Conservation (phyloP, 2,888 invertebrate genomes). For the Mesochorus sp. region DNA sequence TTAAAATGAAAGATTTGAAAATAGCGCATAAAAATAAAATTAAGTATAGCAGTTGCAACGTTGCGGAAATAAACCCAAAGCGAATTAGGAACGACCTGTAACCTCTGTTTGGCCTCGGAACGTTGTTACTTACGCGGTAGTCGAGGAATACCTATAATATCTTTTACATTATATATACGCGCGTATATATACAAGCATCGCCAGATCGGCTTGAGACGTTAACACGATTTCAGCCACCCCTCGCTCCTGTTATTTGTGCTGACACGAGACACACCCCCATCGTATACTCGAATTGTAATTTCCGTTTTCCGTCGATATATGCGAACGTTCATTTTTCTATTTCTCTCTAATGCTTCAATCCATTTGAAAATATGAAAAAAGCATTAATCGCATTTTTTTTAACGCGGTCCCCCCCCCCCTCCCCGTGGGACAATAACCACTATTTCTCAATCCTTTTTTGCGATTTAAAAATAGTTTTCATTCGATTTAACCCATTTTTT, state of each 20-base stretch:
- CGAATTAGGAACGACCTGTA: constrained; percentile 55
- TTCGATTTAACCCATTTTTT: too few species aligned
- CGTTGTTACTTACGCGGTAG: constrained; percentile 23
- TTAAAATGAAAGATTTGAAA: too few species aligned
- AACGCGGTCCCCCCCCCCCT: too few species aligned
- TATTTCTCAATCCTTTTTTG: too few species aligned
- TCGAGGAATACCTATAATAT: constrained; percentile 35
- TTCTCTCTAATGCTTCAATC: neutral
- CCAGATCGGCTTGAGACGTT: constrained; percentile 51
- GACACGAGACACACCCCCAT: neutral
- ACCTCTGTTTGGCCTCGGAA: constrained; percentile 40
- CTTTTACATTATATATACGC: too few species aligned
- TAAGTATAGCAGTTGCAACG: constrained; percentile 44
- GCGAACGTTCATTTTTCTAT: neutral
- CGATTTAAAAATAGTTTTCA: too few species aligned
- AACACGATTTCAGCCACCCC: constrained; percentile 45
- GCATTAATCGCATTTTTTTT: too few species aligned
- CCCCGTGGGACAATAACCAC: too few species aligned
- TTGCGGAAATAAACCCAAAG: constrained; percentile 17
- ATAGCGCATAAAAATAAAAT: too few species aligned
- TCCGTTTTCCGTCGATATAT: neutral
- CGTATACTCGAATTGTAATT: neutral
- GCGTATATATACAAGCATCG: constrained; percentile 5
- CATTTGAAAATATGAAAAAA: too few species aligned
- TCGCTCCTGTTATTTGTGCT: neutral